Evolutionary conservation across 1,140 invertebrate species (phyloP).

Genomic region (Sipha flava): DNA sequence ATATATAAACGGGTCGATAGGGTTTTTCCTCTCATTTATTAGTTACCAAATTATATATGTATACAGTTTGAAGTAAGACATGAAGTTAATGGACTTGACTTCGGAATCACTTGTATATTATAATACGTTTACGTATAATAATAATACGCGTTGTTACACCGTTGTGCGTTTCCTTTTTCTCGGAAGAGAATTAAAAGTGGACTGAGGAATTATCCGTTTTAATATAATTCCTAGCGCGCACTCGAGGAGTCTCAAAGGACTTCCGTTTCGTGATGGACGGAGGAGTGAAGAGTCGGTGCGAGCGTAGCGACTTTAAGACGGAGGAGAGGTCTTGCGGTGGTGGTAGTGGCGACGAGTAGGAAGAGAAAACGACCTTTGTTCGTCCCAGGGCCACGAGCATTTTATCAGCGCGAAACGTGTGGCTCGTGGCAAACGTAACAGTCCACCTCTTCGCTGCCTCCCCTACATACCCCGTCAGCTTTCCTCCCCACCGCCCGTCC

Average conservation of each 20-base stretch:
- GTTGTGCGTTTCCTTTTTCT: neutral
- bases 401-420: constrained; percentile 16
- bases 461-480: neutral
- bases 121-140: too few species aligned
- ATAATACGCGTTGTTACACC: neutral
- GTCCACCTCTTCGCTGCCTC: neutral
- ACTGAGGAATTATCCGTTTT: neutral
- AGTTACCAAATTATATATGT: too few species aligned
- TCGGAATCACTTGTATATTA: too few species aligned
- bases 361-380: constrained; percentile 21
- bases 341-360: neutral
- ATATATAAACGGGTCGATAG: too few species aligned
- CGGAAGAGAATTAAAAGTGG: neutral
- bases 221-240: neutral
- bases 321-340: too few species aligned
- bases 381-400: constrained; percentile 11
- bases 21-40: too few species aligned
- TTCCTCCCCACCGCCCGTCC: neutral
- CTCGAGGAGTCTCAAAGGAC: neutral
- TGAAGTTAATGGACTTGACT: too few species aligned
- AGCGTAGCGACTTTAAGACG: too few species aligned
- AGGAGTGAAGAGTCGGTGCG: neutral
- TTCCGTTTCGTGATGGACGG: neutral
- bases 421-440: constrained; percentile 30
- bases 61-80: too few species aligned